Evolutionary conservation across 35 echinoderm and acorn worm species (phyloP), one percentile per base, ranked within the genome.

Genomic region (Lytechinus variegatus): DNA sequence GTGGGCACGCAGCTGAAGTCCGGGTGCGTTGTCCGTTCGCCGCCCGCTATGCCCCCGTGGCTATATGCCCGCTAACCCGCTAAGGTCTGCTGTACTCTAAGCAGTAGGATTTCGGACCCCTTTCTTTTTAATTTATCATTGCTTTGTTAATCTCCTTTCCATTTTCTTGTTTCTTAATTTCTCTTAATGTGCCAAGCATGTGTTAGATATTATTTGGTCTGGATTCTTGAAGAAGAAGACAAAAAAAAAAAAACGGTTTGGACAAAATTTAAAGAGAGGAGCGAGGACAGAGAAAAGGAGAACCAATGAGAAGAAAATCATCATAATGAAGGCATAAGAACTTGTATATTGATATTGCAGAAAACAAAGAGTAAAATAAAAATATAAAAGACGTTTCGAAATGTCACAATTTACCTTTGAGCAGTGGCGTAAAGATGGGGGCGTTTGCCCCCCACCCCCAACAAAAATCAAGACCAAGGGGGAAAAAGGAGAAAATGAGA

Each of bases 11-110:
- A 89, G 87, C 87, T 89, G 87, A 89, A 89, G 27, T 14, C 51
- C 27, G 12, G 24, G 87, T 53, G 87, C 87, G 87, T 29, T 89
- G 87, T 89, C 87, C 87, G 87, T 89, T 89, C 51, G 87, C 87
- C 87, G 87, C 87, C 87, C 87, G 87, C 87, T 89, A 33, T 52
- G 87, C 87, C 87, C 87, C 87, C 87, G 27, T 89, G 87, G 87
- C 87, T 89, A 89, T 89, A 89, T 52, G 87, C 87, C 52, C 87
- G 52, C 87, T 53, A 53, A 33, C 87, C 87, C 87, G 87, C 52
- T 89, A 53, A 29, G 87, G 87, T 89, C 87, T 29, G 27, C 87
- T 89, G 87, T 89, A 89, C 87, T 89, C 87, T 89, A 4, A 19
- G 61, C 61, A 71, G 14, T 19, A 71, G 14, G 6, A 71, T 71